These are phyloP conservation scores for Diarsia dahlii DNA, from an alignment of 2,888 invertebrate species.

Conservation along the genomic window DNA sequence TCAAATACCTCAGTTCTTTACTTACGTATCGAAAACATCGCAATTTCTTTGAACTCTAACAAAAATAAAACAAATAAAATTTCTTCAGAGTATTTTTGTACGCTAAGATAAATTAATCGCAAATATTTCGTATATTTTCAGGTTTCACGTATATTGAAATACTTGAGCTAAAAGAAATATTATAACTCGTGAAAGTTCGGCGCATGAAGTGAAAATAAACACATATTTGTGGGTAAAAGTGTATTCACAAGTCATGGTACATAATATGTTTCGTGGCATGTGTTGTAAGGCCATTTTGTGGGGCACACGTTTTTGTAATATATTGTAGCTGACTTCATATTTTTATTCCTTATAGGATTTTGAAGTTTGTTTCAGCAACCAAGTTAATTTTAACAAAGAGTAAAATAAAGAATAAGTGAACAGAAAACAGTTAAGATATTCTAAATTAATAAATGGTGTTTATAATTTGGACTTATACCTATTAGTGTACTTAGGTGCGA, in stretches of 20 bases:
- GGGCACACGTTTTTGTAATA: neutral
- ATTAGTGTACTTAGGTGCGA: neutral
- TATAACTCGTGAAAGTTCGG: conserved; percentile 2
- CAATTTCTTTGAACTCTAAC: neutral
- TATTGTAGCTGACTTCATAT: neutral
- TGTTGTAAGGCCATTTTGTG: neutral
- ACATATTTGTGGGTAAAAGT: neutral
- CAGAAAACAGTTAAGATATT: neutral
- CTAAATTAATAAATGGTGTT: neutral
- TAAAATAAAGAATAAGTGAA: neutral
- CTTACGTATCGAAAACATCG: neutral
- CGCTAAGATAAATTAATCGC: neutral
- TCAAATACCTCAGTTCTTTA: neutral
- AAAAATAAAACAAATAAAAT: neutral
- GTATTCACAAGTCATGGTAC: neutral
- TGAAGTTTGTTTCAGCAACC: too few relatives aligned
- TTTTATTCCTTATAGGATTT: neutral
- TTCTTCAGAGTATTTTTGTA: neutral
- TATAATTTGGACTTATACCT: neutral
- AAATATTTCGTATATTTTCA: conserved; percentile 19
- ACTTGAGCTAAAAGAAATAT: conserved; percentile 21
- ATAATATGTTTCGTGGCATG: neutral
- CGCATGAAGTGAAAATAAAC: neutral
- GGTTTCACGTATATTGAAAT: conserved; percentile 37
- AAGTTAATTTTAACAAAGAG: too few relatives aligned